phyloP scores from a whole-genome alignment of 92 coral and sea anemone genomes.

The Galaxea fascicularis region DNA sequence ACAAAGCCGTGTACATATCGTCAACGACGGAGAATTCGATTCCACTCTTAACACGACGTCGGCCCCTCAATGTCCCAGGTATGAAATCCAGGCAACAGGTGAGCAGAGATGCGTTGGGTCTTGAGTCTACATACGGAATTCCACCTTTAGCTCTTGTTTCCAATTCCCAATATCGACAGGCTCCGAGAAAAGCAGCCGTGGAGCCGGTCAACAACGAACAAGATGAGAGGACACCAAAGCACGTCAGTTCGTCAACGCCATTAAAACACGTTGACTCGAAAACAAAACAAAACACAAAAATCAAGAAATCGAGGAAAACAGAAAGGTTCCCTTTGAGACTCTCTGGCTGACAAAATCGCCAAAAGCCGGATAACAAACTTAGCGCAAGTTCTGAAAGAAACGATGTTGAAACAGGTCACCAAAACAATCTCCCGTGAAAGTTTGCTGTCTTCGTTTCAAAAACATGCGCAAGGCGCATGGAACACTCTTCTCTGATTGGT shows the following conservation, averaged over 20 bases:
- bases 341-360: neutral
- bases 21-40: neutral
- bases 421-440: neutral
- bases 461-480: conserved; percentile 35
- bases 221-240: neutral
- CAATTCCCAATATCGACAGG: neutral
- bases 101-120: neutral
- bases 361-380: neutral
- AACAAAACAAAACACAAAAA: conserved; percentile 8
- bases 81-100: neutral
- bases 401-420: neutral
- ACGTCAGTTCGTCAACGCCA: conserved; percentile 45
- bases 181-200: neutral
- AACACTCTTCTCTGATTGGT: conserved; percentile 7
- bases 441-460: conserved; percentile 19
- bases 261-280: neutral
- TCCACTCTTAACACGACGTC: no score
- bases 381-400: neutral
- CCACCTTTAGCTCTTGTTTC: neutral
- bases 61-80: neutral
- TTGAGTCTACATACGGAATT: neutral
- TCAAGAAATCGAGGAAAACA: neutral
- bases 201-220: neutral
- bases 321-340: neutral
- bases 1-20: neutral